These are phyloP conservation scores for Amphiprion percula DNA, from an alignment of 2,113 vertebrate species.

Conservation along the genomic window DNA sequence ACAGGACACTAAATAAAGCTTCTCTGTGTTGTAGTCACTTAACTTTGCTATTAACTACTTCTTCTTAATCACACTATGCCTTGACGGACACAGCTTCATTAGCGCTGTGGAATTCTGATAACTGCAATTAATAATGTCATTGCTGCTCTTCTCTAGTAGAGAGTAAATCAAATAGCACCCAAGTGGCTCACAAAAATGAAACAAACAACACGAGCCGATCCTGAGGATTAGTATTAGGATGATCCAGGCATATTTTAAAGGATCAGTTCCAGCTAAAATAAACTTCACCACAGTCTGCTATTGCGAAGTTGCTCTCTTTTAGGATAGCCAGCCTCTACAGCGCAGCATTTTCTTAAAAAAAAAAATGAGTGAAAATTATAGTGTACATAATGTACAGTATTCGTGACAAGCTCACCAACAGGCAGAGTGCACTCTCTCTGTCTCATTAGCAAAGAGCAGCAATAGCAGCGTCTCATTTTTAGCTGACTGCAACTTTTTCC, in stretches of 20 bases:
- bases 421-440: no score
- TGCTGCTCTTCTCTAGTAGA: not conserved
- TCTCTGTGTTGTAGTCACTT: constrained; percentile 23
- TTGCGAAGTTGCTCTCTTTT: not conserved
- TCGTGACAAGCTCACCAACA: no score
- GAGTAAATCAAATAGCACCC: constrained; percentile 2
- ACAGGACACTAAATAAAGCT: constrained; percentile 40
- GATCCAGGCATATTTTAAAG: no score
- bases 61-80: constrained; percentile 11
- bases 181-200: not conserved
- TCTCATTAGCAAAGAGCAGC: no score
- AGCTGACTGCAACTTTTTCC: no score
- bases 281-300: no score
- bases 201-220: not conserved
- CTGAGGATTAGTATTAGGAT: no score
- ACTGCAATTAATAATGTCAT: not conserved
- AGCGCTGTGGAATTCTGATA: not conserved
- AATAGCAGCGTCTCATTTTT: no score
- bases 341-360: not conserved
- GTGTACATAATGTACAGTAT: not conserved
- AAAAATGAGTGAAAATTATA: not conserved
- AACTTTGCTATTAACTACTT: not conserved
- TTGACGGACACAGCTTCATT: not conserved
- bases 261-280: no score
- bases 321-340: not conserved